A percentile compares a stretch with the other conserved stretches of the same genome.
phyloP scores from a whole-genome alignment of 2,113 vertebrate genomes.

The Acanthochromis polyacanthus region DNA sequence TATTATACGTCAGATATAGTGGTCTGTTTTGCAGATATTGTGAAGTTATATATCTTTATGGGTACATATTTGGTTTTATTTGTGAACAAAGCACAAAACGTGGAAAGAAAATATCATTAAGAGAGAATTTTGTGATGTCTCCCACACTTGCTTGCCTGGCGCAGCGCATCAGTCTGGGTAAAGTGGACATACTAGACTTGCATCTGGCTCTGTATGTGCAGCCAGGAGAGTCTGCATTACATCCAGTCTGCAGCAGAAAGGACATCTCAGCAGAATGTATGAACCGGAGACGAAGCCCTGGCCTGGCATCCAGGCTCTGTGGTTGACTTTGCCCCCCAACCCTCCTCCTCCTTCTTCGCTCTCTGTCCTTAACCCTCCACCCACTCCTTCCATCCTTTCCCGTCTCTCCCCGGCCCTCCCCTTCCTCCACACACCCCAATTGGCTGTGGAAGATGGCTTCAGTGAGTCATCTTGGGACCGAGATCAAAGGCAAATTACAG shows the following conservation, averaged over 20 bases:
- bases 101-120: not conserved
- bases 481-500: slow-evolving; percentile 89
- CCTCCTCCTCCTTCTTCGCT: slow-evolving; percentile 24
- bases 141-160: not conserved
- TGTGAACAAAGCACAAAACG: not conserved
- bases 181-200: slow-evolving; percentile 42
- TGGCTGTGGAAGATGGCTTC: slow-evolving; percentile 84
- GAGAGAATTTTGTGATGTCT: not conserved
- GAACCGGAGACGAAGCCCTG: slow-evolving; percentile 56
- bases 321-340: slow-evolving; percentile 12
- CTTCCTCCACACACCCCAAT: slow-evolving; percentile 46
- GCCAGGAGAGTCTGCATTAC: slow-evolving; percentile 37
- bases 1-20: too few relatives aligned
- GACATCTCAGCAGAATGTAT: slow-evolving; percentile 59
- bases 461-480: slow-evolving; percentile 86
- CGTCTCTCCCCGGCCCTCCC: slow-evolving; percentile 6
- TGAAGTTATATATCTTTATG: too few relatives aligned
- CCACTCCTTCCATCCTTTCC: slow-evolving; percentile 58
- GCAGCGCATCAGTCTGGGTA: slow-evolving; percentile 13
- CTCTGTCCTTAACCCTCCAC: slow-evolving; percentile 48
- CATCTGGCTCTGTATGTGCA: slow-evolving; percentile 13
- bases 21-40: too few relatives aligned
- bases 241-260: slow-evolving; percentile 44
- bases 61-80: too few relatives aligned
- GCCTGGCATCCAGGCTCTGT: slow-evolving; percentile 56